phyloP scores from a whole-genome alignment of 2,888 invertebrate genomes.

The Ethmia dodecea region DNA sequence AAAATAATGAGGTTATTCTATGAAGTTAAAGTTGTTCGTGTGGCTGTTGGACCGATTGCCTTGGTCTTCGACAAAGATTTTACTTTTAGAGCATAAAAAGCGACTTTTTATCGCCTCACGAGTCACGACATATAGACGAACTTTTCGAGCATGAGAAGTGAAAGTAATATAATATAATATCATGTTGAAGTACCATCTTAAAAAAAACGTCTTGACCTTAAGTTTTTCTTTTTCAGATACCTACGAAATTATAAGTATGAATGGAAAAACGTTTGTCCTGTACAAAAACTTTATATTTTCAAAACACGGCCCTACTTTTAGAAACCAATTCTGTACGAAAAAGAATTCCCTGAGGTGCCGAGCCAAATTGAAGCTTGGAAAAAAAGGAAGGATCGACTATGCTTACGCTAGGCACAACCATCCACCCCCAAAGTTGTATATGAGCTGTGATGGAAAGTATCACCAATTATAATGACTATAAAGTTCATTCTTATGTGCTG shows the following conservation, averaged over 20 bases:
- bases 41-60: too few species aligned
- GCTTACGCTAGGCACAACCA: constrained; percentile 18
- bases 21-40: too few species aligned
- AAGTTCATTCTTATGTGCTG: too few species aligned
- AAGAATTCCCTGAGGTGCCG: constrained; percentile 14
- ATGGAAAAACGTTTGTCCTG: background rate
- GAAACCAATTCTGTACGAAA: constrained; percentile 11
- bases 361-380: constrained; percentile 20
- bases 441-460: constrained; percentile 19
- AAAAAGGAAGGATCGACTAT: constrained; percentile 17
- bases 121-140: too few species aligned
- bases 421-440: constrained; percentile 23
- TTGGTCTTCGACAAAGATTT: too few species aligned
- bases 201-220: too few species aligned
- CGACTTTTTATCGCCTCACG: too few species aligned
- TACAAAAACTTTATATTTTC: background rate
- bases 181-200: too few species aligned
- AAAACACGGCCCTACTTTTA: background rate
- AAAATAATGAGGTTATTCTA: too few species aligned
- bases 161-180: too few species aligned
- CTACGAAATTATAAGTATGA: constrained; percentile 2
- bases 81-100: too few species aligned
- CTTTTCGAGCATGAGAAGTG: too few species aligned
- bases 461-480: constrained; percentile 1
- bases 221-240: background rate